Percentiles rank a stretch among this genome's conserved stretches.
phyloP scores from a whole-genome alignment of 2,113 vertebrate genomes.

The Sciurus niger region DNA sequence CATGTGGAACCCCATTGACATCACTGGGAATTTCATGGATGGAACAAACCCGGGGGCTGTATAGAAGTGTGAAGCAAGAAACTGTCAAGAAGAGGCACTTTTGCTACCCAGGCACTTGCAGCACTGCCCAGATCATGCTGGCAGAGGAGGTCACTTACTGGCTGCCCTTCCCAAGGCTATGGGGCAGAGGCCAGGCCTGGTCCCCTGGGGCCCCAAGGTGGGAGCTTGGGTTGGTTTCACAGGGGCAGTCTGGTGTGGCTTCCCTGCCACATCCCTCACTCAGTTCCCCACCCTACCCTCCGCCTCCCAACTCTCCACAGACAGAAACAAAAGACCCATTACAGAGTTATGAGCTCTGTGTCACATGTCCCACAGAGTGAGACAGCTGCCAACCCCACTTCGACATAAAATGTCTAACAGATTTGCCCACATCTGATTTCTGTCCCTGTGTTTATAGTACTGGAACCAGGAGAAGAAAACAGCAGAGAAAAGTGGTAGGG shows the following conservation, averaged over 20 bases:
- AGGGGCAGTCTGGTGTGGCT: not conserved
- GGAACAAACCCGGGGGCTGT: constrained; percentile 5
- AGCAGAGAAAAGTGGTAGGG: no score
- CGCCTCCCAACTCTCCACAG: not conserved
- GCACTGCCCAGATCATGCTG: rapidly evolving
- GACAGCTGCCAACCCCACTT: no score
- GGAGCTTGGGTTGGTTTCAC: not conserved
- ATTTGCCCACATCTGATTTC: no score
- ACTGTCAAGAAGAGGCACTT: not conserved
- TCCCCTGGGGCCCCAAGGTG: not conserved
- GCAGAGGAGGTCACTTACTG: not conserved
- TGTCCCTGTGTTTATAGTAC: no score
- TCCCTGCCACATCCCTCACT: not conserved
- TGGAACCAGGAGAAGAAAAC: no score
- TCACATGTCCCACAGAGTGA: not conserved
- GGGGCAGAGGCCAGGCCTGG: no score
- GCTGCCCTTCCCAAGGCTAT: not conserved
- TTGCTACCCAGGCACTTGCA: not conserved
- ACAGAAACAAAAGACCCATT: constrained; percentile 80
- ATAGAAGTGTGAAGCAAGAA: not conserved
- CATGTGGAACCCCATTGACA: constrained; percentile 65
- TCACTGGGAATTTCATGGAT: constrained; percentile 59
- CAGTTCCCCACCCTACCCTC: not conserved
- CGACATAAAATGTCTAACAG: no score
- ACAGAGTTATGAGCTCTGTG: constrained; percentile 69